These are phyloP conservation scores for Trachelus troglodyta DNA, from an alignment of 2,888 invertebrate species.

Conservation along the genomic window DNA sequence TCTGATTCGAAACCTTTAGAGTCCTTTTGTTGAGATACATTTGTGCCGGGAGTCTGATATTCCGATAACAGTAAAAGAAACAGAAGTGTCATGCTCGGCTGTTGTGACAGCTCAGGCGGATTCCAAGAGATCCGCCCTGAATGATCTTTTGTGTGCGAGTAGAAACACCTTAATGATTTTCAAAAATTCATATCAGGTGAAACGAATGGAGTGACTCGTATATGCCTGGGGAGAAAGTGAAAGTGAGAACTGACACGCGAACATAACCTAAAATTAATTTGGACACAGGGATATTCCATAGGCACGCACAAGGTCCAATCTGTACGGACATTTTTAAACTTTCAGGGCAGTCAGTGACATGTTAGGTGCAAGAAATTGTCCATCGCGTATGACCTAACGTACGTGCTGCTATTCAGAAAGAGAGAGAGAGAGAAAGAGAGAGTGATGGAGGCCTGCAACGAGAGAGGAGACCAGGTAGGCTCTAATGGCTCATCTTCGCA, in stretches of 20 bases:
- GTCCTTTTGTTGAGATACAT: neutral
- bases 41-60: constrained; percentile 5
- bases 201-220: constrained; percentile 29
- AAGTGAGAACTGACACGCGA: constrained; percentile 32
- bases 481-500: constrained; percentile 19
- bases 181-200: neutral
- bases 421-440: neutral
- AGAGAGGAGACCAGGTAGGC: constrained; percentile 33
- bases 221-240: constrained; percentile 41
- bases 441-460: constrained; percentile 46
- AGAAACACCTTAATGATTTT: neutral
- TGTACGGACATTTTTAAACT: constrained; percentile 12
- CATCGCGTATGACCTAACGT: constrained; percentile 22
- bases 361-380: constrained; percentile 13
- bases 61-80: constrained; percentile 27
- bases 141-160: neutral
- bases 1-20: neutral
- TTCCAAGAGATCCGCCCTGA: constrained; percentile 4
- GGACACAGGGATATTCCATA: neutral
- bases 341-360: constrained; percentile 19
- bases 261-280: constrained; percentile 44
- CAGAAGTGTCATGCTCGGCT: constrained; percentile 43
- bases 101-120: constrained; percentile 33
- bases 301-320: neutral
- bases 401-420: neutral